A percentile compares a stretch with the other conserved stretches of the same genome.
Conservation (phyloP, 2,888 invertebrate genomes). For the Tetheella fluctuosa region DNA sequence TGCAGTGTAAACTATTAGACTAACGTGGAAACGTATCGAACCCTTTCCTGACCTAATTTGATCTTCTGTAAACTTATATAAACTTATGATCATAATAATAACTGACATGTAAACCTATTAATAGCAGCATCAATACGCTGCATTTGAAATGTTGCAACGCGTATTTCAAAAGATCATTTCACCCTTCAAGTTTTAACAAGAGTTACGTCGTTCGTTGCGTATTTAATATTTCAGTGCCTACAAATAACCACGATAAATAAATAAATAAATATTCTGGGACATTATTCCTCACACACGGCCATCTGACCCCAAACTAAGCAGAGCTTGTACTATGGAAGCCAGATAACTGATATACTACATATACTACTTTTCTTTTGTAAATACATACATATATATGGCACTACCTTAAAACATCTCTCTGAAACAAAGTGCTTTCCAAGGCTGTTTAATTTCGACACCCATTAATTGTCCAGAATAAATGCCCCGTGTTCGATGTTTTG, state of each 20-base stretch:
- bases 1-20: neutral
- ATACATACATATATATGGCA: too few species aligned
- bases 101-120: neutral
- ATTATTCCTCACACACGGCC: too few species aligned
- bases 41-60: neutral
- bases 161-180: slow-evolving; percentile 25
- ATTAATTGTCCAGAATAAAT: slow-evolving; percentile 45
- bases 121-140: neutral
- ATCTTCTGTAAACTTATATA: neutral
- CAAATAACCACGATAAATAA: slow-evolving; percentile 49
- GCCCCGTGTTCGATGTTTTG: slow-evolving; percentile 54
- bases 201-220: slow-evolving; percentile 36
- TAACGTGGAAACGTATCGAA: neutral
- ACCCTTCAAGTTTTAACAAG: slow-evolving; percentile 32
- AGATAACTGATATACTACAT: too few species aligned
- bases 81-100: too few species aligned
- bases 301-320: too few species aligned
- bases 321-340: too few species aligned
- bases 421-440: slow-evolving; percentile 62
- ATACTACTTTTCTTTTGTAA: too few species aligned
- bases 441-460: slow-evolving; percentile 65
- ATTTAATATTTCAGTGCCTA: slow-evolving; percentile 40
- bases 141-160: neutral
- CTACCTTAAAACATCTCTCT: slow-evolving; percentile 33
- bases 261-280: too few species aligned